Percentiles rank a stretch among this genome's conserved stretches.
Evolutionary conservation across 2,797 vertebrate genomes (phyloP).

Genomic region (Oreochromis grahami): DNA sequence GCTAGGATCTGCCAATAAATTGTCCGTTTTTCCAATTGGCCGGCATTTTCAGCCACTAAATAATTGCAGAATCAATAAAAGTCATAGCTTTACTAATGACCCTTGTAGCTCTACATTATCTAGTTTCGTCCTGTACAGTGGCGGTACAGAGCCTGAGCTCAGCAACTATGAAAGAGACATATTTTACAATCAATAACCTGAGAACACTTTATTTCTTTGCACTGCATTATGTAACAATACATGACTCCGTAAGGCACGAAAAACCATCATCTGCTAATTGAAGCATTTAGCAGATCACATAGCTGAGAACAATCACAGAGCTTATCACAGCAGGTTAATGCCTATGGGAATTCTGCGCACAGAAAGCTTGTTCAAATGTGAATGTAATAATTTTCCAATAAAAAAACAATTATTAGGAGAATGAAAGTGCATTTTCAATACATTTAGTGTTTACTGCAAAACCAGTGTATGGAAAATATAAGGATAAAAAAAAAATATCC

Average conservation of each 20-base stretch:
- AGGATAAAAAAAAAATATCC: background rate
- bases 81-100: constrained; percentile 30
- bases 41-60: constrained; percentile 34
- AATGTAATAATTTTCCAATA: background rate
- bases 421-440: background rate
- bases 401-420: background rate
- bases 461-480: background rate
- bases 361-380: background rate
- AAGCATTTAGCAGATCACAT: constrained; percentile 26
- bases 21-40: background rate
- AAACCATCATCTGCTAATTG: constrained; percentile 12
- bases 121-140: background rate
- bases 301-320: background rate
- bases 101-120: constrained; percentile 10
- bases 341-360: background rate
- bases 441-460: background rate
- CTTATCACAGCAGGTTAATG: background rate
- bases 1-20: background rate
- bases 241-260: background rate
- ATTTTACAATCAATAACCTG: background rate
- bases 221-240: background rate
- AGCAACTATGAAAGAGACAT: background rate
- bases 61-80: constrained; percentile 40
- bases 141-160: background rate
- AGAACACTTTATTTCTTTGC: background rate